These are phyloP conservation scores for Doryteuthis pealeii DNA, from an alignment of 1,140 invertebrate species.

Conservation along the genomic window DNA sequence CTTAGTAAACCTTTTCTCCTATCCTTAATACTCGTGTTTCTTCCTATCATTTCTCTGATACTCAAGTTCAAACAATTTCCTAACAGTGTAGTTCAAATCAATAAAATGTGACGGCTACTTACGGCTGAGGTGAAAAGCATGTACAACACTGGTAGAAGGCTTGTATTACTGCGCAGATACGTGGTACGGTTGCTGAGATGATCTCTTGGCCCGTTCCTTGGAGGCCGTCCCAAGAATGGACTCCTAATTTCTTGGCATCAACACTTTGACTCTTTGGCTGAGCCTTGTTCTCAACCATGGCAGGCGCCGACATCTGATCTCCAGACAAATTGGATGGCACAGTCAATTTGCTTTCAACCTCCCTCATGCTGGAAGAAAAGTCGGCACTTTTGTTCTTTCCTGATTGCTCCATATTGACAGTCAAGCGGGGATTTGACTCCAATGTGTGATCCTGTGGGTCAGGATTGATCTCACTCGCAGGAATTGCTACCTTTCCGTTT, in stretches of 20 bases:
- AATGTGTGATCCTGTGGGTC: too few species aligned
- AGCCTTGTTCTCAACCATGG: not conserved
- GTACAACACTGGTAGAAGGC: slow-evolving; percentile 49
- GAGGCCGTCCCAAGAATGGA: not conserved
- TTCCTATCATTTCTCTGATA: too few species aligned
- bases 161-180: slow-evolving; percentile 48
- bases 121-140: slow-evolving; percentile 29
- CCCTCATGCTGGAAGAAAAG: too few species aligned
- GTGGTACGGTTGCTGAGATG: slow-evolving; percentile 37
- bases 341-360: not conserved
- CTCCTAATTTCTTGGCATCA: not conserved
- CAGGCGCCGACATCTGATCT: not conserved
- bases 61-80: too few species aligned
- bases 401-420: not conserved
- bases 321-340: not conserved
- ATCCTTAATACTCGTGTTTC: too few species aligned
- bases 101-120: slow-evolving; percentile 9
- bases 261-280: not conserved
- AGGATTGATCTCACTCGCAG: not conserved
- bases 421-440: not conserved
- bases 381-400: not conserved
- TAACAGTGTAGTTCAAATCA: too few species aligned
- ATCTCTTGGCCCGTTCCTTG: slow-evolving; percentile 28
- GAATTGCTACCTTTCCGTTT: not conserved
- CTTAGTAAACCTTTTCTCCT: too few species aligned